Evolutionary conservation across 2,113 vertebrate species (phyloP).

Genomic region (Panthera leo): DNA sequence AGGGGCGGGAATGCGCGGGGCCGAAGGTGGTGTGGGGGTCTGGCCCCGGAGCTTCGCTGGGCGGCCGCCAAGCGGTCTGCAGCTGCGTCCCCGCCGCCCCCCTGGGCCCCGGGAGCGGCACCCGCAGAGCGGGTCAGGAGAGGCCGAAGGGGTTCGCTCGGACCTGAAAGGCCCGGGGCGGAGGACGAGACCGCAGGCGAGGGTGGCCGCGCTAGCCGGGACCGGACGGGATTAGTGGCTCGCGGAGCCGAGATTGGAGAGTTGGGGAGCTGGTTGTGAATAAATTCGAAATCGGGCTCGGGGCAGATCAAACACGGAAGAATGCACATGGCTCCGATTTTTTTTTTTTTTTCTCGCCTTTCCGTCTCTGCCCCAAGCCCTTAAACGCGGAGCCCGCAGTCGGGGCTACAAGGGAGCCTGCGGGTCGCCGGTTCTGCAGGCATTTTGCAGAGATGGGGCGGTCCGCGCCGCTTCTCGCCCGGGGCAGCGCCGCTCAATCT

Average conservation of each 20-base stretch:
- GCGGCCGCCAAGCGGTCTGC: neutral
- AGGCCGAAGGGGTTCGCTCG: neutral
- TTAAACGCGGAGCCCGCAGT: neutral
- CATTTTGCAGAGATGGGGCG: neutral
- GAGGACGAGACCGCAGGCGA: neutral
- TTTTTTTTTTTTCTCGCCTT: neutral
- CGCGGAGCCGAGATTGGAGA: neutral
- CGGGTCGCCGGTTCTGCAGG: neutral
- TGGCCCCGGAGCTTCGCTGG: neutral
- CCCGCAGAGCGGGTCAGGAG: neutral
- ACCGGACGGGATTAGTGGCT: fast-evolving
- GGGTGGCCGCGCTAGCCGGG: neutral
- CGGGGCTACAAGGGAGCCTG: neutral
- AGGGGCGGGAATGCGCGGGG: neutral
- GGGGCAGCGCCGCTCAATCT: neutral
- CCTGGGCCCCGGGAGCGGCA: neutral
- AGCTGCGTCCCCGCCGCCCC: neutral
- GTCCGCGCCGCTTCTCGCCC: neutral
- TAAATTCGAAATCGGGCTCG: neutral
- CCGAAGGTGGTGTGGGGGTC: neutral
- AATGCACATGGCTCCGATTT: neutral
- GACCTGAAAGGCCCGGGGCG: neutral
- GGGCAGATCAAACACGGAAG: neutral
- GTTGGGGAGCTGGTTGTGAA: neutral
- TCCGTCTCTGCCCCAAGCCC: neutral